Evolutionary conservation across 2,888 invertebrate species (phyloP).

Genomic region (Ethmia dodecea): DNA sequence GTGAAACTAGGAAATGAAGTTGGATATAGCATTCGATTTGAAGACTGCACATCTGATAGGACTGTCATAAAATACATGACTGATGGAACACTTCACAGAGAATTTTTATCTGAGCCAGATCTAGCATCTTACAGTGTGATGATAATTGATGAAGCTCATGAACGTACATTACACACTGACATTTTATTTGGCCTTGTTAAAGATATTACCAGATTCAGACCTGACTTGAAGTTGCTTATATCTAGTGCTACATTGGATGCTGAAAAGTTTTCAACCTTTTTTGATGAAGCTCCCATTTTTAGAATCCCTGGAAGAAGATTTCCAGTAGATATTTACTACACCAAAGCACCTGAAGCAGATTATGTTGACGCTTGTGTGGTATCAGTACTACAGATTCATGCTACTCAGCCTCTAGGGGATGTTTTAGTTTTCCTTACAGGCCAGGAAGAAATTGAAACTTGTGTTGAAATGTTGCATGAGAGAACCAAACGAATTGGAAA

Average conservation of each 20-base stretch:
- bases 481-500: slow-evolving; percentile 94
- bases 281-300: slow-evolving; percentile 99
- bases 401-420: slow-evolving; percentile 97
- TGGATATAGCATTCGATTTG: slow-evolving; percentile 95
- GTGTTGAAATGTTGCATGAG: slow-evolving; percentile 93
- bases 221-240: slow-evolving; percentile 96
- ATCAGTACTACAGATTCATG: slow-evolving; percentile 97
- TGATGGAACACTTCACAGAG: slow-evolving; percentile 97
- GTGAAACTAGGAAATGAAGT: slow-evolving; percentile 97
- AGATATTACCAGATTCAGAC: slow-evolving; percentile 94
- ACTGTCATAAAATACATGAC: slow-evolving; percentile 99
- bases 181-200: slow-evolving; percentile 98
- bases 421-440: slow-evolving; percentile 97
- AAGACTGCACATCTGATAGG: slow-evolving; percentile 98
- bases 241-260: slow-evolving; percentile 99
- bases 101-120: slow-evolving; percentile 98
- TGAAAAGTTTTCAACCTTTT: slow-evolving; percentile 97
- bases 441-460: slow-evolving; percentile 94
- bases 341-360: slow-evolving; percentile 99
- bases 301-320: slow-evolving; percentile 98
- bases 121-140: slow-evolving; percentile 97
- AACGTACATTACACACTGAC: slow-evolving; percentile 98
- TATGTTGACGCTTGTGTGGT: slow-evolving; percentile 99
- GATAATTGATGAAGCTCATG: slow-evolving; percentile 99
- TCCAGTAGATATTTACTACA: slow-evolving; percentile 99